Evolutionary conservation across 2,888 invertebrate genomes (phyloP).

Genomic region (Agrotis clavis): DNA sequence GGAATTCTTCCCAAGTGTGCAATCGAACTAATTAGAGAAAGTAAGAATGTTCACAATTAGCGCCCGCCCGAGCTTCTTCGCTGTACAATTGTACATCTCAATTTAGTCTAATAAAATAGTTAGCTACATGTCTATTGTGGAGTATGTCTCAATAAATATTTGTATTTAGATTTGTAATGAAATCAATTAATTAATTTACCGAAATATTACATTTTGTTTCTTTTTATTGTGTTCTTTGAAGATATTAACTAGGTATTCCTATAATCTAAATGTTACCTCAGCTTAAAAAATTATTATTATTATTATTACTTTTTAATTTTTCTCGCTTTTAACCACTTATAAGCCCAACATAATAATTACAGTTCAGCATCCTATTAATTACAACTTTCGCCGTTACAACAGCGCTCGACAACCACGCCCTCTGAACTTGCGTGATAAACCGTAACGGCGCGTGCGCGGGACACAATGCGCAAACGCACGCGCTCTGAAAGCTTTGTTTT

Average conservation of each 20-base stretch:
- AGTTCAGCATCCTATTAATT: constrained; percentile 41
- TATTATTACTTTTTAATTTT: too few species aligned
- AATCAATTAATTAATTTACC: too few species aligned
- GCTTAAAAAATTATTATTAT: too few species aligned
- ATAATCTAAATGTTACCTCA: too few species aligned
- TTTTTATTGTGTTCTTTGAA: too few species aligned
- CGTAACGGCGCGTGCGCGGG: constrained; percentile 58
- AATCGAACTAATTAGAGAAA: constrained; percentile 8
- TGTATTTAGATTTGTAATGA: too few species aligned
- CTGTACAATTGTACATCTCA: background rate
- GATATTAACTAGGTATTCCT: too few species aligned
- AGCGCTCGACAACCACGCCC: constrained; percentile 35
- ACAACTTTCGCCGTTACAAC: constrained; percentile 47
- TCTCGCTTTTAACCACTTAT: background rate
- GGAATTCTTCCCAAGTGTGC: too few species aligned
- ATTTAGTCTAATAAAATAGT: background rate
- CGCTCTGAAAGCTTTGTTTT: constrained; percentile 34
- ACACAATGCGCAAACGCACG: constrained; percentile 39
- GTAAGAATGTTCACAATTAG: constrained; percentile 7
- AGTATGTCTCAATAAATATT: too few species aligned
- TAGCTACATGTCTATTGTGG: background rate
- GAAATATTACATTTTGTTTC: too few species aligned
- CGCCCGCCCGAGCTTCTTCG: background rate
- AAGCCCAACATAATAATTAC: background rate
- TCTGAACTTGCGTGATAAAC: constrained; percentile 35